A percentile compares a stretch with the other conserved stretches of the same genome.
These are phyloP conservation scores for Colossoma macropomum DNA, from an alignment of 2,113 vertebrate species.

Conservation along the genomic window DNA sequence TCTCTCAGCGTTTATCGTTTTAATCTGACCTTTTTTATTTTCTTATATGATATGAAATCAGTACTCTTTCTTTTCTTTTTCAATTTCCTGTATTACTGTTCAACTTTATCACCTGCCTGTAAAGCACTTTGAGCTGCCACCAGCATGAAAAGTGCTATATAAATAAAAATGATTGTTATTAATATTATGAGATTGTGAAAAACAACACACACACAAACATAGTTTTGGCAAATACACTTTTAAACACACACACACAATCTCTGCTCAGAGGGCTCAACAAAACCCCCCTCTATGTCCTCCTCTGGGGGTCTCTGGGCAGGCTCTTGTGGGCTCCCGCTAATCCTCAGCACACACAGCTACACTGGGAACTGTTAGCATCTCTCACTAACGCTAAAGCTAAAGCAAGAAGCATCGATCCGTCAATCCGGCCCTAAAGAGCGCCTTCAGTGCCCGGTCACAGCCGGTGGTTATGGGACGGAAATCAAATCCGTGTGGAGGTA, in stretches of 20 bases:
- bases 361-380: conserved; percentile 31
- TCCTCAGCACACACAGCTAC: conserved; percentile 32
- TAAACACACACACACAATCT: conserved; percentile 11
- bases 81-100: too few relatives aligned
- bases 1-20: too few relatives aligned
- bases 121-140: too few relatives aligned
- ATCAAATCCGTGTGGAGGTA: conserved; percentile 47
- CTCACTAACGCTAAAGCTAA: conserved; percentile 38
- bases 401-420: conserved; percentile 38
- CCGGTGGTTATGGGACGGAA: conserved; percentile 47
- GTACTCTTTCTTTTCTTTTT: too few relatives aligned
- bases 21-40: too few relatives aligned
- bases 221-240: not conserved
- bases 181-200: too few relatives aligned
- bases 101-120: too few relatives aligned
- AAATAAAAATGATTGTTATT: too few relatives aligned
- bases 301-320: not conserved
- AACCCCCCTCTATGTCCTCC: not conserved
- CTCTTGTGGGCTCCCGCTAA: not conserved
- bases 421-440: conserved; percentile 58
- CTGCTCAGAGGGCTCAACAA: not conserved
- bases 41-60: too few relatives aligned
- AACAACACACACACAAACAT: not conserved
- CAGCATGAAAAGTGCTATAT: too few relatives aligned
- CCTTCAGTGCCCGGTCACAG: conserved; percentile 60